A percentile compares a stretch with the other conserved stretches of the same genome.
phyloP scores from a whole-genome alignment of 1,140 invertebrate species.

The Procambarus virginalis region DNA sequence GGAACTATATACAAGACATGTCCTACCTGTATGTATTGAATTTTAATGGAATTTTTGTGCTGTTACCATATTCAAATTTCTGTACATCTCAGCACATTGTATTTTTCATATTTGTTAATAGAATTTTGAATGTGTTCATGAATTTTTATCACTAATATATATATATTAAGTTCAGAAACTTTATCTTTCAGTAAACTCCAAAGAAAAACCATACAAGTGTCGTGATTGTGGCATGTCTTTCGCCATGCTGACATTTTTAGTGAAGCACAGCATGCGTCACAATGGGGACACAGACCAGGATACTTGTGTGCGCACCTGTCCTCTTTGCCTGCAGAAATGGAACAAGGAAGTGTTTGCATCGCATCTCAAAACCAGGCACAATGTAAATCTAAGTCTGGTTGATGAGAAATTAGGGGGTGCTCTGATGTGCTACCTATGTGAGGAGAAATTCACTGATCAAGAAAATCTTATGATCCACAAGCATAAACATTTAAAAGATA shows the following conservation, averaged over 20 bases:
- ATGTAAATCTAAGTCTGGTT: slow-evolving; percentile 62
- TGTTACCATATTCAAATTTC: too few relatives aligned
- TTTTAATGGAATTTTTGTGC: too few relatives aligned
- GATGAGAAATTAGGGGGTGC: slow-evolving; percentile 55
- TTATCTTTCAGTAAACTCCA: slow-evolving; percentile 52
- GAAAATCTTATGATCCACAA: slow-evolving; percentile 68
- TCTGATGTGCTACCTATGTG: slow-evolving; percentile 64
- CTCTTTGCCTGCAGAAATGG: slow-evolving; percentile 63
- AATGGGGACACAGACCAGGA: slow-evolving; percentile 57
- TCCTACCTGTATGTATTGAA: too few relatives aligned
- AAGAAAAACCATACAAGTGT: slow-evolving; percentile 70
- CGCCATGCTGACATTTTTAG: slow-evolving; percentile 69
- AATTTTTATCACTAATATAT: background rate
- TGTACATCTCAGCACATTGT: background rate
- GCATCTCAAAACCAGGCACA: slow-evolving; percentile 61
- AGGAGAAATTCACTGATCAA: slow-evolving; percentile 62
- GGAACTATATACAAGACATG: too few relatives aligned
- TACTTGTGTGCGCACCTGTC: slow-evolving; percentile 59
- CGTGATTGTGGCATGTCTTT: slow-evolving; percentile 68
- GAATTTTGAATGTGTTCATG: too few relatives aligned
- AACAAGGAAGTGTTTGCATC: slow-evolving; percentile 62
- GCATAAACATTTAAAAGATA: slow-evolving; percentile 65
- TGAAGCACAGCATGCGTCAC: slow-evolving; percentile 70
- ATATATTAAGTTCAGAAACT: background rate
- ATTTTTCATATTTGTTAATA: background rate